phyloP scores from a whole-genome alignment of 2,113 vertebrate genomes.

The Proteles cristata region DNA sequence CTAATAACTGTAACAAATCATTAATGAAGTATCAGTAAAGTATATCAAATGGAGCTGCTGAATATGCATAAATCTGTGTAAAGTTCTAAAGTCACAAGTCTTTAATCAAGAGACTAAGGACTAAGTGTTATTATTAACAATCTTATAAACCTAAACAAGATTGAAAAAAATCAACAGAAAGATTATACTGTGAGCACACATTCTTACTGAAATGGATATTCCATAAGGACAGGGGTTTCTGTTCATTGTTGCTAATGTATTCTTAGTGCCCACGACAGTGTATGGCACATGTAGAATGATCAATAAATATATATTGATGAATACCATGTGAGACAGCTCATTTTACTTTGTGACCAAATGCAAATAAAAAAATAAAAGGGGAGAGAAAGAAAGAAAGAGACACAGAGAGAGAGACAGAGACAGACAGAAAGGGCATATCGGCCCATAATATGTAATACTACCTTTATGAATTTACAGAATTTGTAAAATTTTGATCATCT shows the following conservation, averaged over 20 bases:
- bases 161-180: conserved; percentile 12
- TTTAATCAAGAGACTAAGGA: not conserved
- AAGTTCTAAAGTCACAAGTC: not conserved
- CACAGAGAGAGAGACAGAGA: not conserved
- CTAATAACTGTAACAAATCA: not conserved
- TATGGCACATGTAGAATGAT: not conserved
- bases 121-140: not conserved
- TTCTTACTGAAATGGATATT: not conserved
- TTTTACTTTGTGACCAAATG: not conserved
- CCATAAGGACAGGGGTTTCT: not conserved
- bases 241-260: not conserved
- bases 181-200: not conserved
- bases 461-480: not conserved
- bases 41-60: not conserved
- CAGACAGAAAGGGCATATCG: not conserved
- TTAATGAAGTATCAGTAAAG: not conserved
- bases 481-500: not conserved
- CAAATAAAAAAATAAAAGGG: not conserved
- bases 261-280: not conserved
- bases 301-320: not conserved
- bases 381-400: not conserved
- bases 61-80: not conserved
- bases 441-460: not conserved
- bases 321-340: not conserved
- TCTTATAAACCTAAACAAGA: not conserved